Evolutionary conservation across 2,113 vertebrate species (phyloP).

Genomic region (Saguinus imperator): DNA sequence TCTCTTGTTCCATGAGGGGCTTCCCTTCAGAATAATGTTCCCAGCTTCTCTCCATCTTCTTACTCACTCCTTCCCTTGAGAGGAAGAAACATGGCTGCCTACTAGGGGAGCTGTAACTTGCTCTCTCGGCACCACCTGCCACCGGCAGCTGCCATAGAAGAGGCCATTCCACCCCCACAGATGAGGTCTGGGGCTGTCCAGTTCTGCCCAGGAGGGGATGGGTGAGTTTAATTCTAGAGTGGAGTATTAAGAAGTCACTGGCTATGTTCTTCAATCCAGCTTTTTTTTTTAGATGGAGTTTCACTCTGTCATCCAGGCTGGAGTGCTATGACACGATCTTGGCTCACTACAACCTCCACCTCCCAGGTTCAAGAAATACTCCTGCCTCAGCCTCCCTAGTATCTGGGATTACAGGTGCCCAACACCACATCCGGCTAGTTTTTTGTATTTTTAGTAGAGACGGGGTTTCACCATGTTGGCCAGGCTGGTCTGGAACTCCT

Average conservation of each 20-base stretch:
- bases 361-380: too few relatives aligned
- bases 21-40: background rate
- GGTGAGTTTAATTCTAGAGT: background rate
- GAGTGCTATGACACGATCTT: too few relatives aligned
- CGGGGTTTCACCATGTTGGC: too few relatives aligned
- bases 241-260: background rate
- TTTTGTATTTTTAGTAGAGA: too few relatives aligned
- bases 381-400: too few relatives aligned
- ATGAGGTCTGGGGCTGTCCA: background rate
- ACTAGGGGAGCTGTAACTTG: accelerated
- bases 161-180: background rate
- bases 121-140: background rate
- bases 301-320: too few relatives aligned
- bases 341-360: too few relatives aligned
- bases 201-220: background rate
- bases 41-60: background rate
- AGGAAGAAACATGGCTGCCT: background rate
- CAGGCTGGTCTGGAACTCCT: too few relatives aligned
- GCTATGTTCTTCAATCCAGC: background rate
- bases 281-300: background rate
- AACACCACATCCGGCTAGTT: too few relatives aligned
- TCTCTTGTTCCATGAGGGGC: background rate
- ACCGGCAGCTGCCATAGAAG: accelerated
- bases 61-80: background rate
- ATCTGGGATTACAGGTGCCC: too few relatives aligned